Base-by-base conservation (phyloP, 1,140 invertebrate species). In the Nomia melanderi region DNA sequence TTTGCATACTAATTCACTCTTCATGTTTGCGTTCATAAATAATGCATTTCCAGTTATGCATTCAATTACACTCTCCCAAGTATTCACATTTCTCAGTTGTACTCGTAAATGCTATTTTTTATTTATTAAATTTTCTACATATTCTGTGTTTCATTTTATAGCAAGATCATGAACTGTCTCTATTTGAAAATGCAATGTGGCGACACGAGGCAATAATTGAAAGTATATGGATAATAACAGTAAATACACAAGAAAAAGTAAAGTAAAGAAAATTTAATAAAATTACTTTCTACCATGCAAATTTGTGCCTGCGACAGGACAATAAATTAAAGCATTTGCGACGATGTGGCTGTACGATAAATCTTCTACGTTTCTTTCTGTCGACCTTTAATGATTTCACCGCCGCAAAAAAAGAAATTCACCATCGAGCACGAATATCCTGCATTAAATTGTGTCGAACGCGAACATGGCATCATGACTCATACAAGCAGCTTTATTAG, bases 361-460 rank as follows among this genome's bases (percentile, higher is more conserved):
- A 9, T 23, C 8, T 63, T 78, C 64, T 73, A 31, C 76, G 31
- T 79, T 69, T 75, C 1, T 41, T 72, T 67, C 41, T 17, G 23
- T 57, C 64, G 59, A 33, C 77, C 59, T 70, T 75, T 70, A 39
- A 36, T 41, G 59, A 39, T 70, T 71, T 56, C 36, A 75, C 31
- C 41, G 25, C 11, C 9, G 60, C 47, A 25, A 31, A 56, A 63
- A 72, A 50, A n/a, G n/a, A 44, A 63, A 54, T 78, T 69, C 64
- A 54, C 67, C 63, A 66, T 53, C 57, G 33, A 70, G 44, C 63
- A 65, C 12, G 23, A 47, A 23, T 12, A 53, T 27, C n/a, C 4
- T 8, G 33, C 20, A 31, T 20, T 33, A 47, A 66, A 66, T 66
- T 36, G 12, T 53, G 54, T 29, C 12, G 12, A 29, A 2, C 47